These are phyloP conservation scores for Phalacrocorax aristotelis DNA, from an alignment of 2,113 vertebrate genomes.

Conservation along the genomic window DNA sequence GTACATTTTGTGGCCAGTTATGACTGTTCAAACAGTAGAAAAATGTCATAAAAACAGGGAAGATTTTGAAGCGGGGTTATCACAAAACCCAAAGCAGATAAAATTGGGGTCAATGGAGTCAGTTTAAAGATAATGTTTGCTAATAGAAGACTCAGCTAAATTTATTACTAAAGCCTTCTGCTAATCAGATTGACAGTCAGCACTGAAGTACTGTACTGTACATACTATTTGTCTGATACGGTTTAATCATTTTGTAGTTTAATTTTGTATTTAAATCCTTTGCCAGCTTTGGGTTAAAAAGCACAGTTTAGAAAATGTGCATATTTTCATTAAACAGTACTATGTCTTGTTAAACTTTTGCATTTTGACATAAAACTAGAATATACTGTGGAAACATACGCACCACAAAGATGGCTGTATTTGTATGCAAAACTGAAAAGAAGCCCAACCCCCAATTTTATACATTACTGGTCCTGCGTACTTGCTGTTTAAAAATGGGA, in stretches of 20 bases:
- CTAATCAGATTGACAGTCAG: neutral
- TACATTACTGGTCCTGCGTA: neutral
- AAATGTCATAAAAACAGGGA: neutral
- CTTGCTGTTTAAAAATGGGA: neutral
- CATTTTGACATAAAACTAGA: neutral
- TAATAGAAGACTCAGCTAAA: neutral
- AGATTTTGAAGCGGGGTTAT: neutral
- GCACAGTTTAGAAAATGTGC: neutral
- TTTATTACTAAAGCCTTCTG: neutral
- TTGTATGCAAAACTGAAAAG: neutral
- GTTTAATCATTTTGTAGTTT: neutral
- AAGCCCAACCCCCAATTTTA: rapidly evolving
- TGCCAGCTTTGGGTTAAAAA: neutral
- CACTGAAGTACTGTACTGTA: neutral
- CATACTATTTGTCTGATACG: neutral
- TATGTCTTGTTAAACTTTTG: neutral
- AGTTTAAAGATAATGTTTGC: neutral
- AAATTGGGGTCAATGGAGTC: neutral
- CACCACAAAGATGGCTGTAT: neutral
- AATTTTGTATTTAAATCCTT: neutral
- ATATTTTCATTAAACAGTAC: neutral
- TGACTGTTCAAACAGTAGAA: neutral
- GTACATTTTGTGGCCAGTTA: constrained; percentile 1
- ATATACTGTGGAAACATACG: neutral
- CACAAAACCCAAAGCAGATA: neutral